A percentile compares a stretch with the other conserved stretches of the same genome.
These are phyloP conservation scores for Gobio occitaniae DNA, from an alignment of 2,797 vertebrate species.

Conservation along the genomic window DNA sequence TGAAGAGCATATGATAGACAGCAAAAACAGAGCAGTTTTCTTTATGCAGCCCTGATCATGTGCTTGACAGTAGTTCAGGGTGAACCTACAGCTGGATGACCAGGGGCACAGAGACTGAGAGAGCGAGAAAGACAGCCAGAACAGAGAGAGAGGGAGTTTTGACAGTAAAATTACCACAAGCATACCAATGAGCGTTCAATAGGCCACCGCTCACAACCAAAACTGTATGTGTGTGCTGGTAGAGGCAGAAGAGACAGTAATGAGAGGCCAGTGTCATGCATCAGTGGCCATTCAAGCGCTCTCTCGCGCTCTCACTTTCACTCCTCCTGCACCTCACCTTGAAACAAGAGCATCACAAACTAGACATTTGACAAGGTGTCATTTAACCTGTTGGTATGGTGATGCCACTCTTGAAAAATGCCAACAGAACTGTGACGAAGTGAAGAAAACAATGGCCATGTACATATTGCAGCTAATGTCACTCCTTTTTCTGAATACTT, in stretches of 20 bases:
- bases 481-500: background rate
- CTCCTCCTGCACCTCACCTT: conserved; percentile 73
- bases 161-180: conserved; percentile 92
- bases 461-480: background rate
- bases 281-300: conserved; percentile 85
- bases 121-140: conserved; percentile 47
- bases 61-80: conserved; percentile 89
- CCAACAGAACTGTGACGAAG: conserved; percentile 85
- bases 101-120: conserved; percentile 74
- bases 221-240: conserved; percentile 60
- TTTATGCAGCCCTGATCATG: conserved; percentile 87
- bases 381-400: conserved; percentile 87
- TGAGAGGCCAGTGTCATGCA: conserved; percentile 99
- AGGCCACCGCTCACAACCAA: conserved; percentile 87
- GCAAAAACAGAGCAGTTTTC: conserved; percentile 74
- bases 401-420: conserved; percentile 80
- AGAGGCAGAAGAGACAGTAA: conserved; percentile 92
- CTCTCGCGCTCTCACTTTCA: conserved; percentile 56
- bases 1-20: conserved; percentile 31
- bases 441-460: conserved; percentile 70
- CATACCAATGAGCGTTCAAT: conserved; percentile 81
- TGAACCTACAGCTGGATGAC: conserved; percentile 91
- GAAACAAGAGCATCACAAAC: conserved; percentile 85
- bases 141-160: conserved; percentile 79
- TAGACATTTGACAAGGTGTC: conserved; percentile 90